phyloP scores from a whole-genome alignment of 2,888 invertebrate species.

The Apamea sordens region DNA sequence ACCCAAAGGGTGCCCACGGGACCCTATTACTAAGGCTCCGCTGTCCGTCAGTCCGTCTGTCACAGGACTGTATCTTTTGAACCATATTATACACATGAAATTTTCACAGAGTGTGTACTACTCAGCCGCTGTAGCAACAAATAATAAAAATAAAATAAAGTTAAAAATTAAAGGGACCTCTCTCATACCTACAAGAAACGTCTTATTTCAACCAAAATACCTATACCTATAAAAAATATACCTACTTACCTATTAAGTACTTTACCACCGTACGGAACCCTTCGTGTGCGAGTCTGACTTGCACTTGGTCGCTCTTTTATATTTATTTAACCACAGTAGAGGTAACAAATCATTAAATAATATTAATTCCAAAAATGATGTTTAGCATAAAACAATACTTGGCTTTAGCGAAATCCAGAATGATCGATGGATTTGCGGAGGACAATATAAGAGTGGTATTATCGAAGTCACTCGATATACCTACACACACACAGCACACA shows the following conservation, averaged over 20 bases:
- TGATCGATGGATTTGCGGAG: conserved; percentile 77
- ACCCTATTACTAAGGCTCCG: not conserved
- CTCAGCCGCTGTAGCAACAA: not conserved
- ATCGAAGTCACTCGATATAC: conserved; percentile 48
- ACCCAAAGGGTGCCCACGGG: not conserved
- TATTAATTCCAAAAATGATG: conserved; percentile 58
- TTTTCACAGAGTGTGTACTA: not conserved
- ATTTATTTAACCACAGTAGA: not conserved
- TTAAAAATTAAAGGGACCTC: not conserved
- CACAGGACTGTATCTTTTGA: not conserved
- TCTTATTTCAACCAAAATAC: not conserved
- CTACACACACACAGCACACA: too few species aligned
- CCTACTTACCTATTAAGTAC: too few species aligned
- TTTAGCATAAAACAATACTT: conserved; percentile 79
- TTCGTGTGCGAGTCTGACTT: too few species aligned
- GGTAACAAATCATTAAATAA: conserved; percentile 40
- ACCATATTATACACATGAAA: not conserved
- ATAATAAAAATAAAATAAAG: not conserved
- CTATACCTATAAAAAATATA: not conserved
- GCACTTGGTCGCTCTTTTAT: not conserved
- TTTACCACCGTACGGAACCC: not conserved
- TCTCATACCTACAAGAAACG: too few species aligned
- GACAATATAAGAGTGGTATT: conserved; percentile 68
- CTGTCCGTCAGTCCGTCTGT: not conserved
- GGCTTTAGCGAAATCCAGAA: conserved; percentile 73